Percentiles rank a stretch among this genome's conserved stretches.
Evolutionary conservation across 1,140 invertebrate species (phyloP).

Genomic region (Drosophila pachea): DNA sequence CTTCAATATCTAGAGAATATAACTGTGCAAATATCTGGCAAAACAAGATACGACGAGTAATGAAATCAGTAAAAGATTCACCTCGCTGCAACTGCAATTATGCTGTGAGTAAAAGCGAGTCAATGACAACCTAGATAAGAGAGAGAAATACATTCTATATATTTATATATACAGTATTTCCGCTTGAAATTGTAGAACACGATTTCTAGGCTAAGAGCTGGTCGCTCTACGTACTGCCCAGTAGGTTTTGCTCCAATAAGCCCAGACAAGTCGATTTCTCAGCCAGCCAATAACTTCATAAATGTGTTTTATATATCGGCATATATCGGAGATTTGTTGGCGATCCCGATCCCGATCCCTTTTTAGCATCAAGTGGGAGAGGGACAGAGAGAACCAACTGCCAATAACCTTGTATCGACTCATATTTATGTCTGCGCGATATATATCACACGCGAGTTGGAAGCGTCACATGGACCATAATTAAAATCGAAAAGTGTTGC

Average conservation of each 20-base stretch:
- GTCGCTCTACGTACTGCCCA: conserved; percentile 8
- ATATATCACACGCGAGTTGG: conserved; percentile 17
- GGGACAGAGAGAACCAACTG: not conserved
- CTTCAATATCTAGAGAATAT: conserved; percentile 1
- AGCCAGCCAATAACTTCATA: conserved; percentile 4
- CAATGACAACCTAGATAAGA: conserved; percentile 23
- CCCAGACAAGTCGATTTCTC: conserved; percentile 13
- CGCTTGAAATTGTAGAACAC: conserved; percentile 17
- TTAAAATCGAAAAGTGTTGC: conserved; percentile 69
- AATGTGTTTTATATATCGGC: no score
- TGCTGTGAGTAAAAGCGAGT: not conserved
- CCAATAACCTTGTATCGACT: conserved; percentile 51
- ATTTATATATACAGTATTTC: conserved; percentile 1
- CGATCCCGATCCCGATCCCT: no score
- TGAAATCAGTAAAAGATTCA: conserved; percentile 7
- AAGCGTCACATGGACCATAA: conserved; percentile 68
- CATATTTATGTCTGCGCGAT: not conserved
- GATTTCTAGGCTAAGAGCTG: conserved; percentile 7
- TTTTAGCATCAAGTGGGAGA: not conserved
- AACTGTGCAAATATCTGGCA: conserved; percentile 25
- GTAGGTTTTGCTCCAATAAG: conserved; percentile 37
- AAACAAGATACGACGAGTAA: not conserved
- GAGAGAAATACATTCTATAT: not conserved
- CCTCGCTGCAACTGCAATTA: not conserved
- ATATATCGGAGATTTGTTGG: no score